phyloP scores from a whole-genome alignment of 2,113 vertebrate genomes.

The Poeciliopsis turrubarensis region DNA sequence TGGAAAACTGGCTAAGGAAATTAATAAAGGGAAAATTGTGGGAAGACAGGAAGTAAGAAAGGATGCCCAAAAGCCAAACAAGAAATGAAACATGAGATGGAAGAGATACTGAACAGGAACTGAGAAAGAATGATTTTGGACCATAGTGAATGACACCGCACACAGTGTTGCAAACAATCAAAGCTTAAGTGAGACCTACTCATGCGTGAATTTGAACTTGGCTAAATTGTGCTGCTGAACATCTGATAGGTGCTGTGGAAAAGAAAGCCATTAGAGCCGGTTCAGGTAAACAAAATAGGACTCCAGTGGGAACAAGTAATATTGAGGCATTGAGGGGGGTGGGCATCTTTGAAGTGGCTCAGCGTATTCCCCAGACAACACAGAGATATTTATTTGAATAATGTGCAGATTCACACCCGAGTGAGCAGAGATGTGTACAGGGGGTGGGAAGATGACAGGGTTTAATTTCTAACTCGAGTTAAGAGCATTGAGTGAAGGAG shows the following conservation, averaged over 20 bases:
- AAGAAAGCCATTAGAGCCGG: conserved; percentile 78
- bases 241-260: conserved; percentile 53
- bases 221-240: conserved; percentile 72
- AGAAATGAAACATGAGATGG: conserved; percentile 10
- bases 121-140: conserved; percentile 17
- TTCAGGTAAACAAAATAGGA: conserved; percentile 80
- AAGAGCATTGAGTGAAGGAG: conserved; percentile 43
- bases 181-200: conserved; percentile 47
- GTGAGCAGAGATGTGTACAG: conserved; percentile 68
- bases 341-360: conserved; percentile 78
- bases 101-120: conserved; percentile 25
- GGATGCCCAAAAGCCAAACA: conserved; percentile 10
- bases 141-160: conserved; percentile 17
- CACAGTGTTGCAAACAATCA: conserved; percentile 39
- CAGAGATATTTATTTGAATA: conserved; percentile 79
- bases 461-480: conserved; percentile 76
- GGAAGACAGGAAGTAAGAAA: conserved; percentile 1
- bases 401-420: conserved; percentile 72
- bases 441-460: conserved; percentile 72
- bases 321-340: conserved; percentile 49
- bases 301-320: conserved; percentile 73
- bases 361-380: conserved; percentile 72
- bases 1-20: conserved; percentile 8
- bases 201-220: conserved; percentile 58
- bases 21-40: conserved; percentile 3